phyloP scores from a whole-genome alignment of 1,140 invertebrate genomes.

The Nephila pilipes region DNA sequence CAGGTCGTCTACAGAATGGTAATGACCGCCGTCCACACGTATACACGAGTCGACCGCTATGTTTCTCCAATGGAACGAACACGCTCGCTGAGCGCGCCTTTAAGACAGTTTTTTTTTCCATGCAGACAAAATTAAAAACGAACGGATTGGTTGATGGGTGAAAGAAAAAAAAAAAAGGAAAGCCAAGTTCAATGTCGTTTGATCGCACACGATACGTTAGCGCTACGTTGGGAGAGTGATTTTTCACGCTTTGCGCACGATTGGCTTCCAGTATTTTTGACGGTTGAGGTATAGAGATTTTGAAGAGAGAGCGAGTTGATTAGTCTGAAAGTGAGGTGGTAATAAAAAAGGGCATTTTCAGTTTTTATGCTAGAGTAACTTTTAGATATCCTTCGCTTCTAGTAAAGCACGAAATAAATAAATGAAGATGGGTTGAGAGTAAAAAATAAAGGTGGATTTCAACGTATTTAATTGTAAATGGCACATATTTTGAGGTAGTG shows the following conservation, averaged over 20 bases:
- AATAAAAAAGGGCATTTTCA: neutral
- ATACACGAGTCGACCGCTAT: conserved; percentile 40
- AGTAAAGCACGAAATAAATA: too few relatives aligned
- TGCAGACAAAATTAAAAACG: conserved; percentile 46
- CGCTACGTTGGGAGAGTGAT: neutral
- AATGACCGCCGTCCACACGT: conserved; percentile 36
- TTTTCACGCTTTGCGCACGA: neutral
- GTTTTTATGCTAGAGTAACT: neutral
- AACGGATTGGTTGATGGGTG: neutral
- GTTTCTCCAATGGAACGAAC: conserved; percentile 40
- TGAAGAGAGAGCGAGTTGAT: neutral
- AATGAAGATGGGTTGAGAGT: too few relatives aligned
- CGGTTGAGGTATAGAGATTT: neutral
- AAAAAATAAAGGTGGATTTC: too few relatives aligned
- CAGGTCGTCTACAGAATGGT: conserved; percentile 10
- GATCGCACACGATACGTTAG: neutral
- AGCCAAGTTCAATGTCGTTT: conserved; percentile 60
- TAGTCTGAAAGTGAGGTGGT: neutral
- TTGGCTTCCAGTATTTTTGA: neutral
- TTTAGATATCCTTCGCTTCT: too few relatives aligned
- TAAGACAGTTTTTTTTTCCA: neutral
- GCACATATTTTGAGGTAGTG: too few relatives aligned
- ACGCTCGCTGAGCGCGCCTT: conserved; percentile 21
- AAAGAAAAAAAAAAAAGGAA: neutral
- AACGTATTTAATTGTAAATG: too few relatives aligned